Evolutionary conservation across 2,888 invertebrate species (phyloP).

Genomic region (Nasonovia ribisnigri): DNA sequence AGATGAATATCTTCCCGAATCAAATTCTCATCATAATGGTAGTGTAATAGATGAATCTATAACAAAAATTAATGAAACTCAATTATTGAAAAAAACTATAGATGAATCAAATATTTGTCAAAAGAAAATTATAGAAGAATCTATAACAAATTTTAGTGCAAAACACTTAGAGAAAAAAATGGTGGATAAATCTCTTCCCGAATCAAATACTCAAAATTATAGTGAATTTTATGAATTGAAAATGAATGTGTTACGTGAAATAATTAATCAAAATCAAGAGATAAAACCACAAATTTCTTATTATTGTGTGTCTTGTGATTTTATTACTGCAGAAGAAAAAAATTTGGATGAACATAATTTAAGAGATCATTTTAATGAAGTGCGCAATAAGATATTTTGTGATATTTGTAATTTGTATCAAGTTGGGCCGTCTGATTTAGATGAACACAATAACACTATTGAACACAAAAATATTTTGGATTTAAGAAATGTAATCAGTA

Average conservation of each 20-base stretch:
- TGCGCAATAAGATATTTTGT: neutral
- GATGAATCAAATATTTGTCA: neutral
- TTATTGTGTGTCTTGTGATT: conserved; percentile 50
- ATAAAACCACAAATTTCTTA: neutral
- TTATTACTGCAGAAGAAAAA: conserved; percentile 8
- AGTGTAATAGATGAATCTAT: neutral
- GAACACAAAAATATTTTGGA: conserved; percentile 53
- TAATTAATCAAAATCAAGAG: conserved; percentile 4
- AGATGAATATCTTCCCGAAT: neutral
- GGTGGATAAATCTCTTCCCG: neutral
- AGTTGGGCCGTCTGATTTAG: conserved; percentile 18
- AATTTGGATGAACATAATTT: conserved; percentile 31
- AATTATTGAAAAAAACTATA: neutral
- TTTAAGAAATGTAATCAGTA: neutral
- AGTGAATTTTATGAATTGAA: conserved; percentile 13
- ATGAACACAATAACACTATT: conserved; percentile 15
- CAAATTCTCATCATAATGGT: neutral
- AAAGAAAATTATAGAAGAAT: too few relatives aligned
- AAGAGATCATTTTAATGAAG: neutral
- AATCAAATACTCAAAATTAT: conserved; percentile 32
- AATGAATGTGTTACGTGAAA: conserved; percentile 7
- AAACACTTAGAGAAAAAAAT: too few relatives aligned
- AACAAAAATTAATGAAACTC: neutral
- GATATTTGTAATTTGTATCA: conserved; percentile 23
- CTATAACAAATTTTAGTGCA: too few relatives aligned